phyloP scores from a whole-genome alignment of 2,888 invertebrate species.

The Ophonus ardosiacus region DNA sequence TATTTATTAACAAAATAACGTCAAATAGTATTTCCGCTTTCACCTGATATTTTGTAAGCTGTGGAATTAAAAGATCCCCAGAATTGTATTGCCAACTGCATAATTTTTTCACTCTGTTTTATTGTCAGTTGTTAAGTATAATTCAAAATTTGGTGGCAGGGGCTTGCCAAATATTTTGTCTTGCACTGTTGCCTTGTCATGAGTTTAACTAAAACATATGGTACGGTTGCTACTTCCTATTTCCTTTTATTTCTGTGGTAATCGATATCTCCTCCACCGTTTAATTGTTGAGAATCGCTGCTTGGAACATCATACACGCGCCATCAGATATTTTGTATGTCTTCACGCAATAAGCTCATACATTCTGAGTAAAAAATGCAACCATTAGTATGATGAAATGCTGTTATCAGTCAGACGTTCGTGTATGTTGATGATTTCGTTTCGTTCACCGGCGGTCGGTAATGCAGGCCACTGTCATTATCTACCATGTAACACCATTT shows the following conservation, averaged over 20 bases:
- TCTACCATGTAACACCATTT: conserved; percentile 54
- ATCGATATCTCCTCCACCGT: background rate
- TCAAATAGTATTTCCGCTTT: too few species aligned
- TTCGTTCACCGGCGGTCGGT: conserved; percentile 14
- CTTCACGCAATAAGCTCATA: conserved; percentile 62
- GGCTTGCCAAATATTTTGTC: too few species aligned
- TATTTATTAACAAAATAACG: too few species aligned
- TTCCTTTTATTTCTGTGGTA: background rate
- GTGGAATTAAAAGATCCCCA: too few species aligned
- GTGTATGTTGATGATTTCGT: conserved; percentile 43
- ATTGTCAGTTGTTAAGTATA: too few species aligned
- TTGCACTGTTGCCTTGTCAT: too few species aligned
- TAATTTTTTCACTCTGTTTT: too few species aligned
- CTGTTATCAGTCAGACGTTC: conserved; percentile 59
- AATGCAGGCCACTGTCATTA: conserved; percentile 55
- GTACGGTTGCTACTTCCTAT: background rate
- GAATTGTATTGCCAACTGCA: too few species aligned
- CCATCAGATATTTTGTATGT: conserved; percentile 62
- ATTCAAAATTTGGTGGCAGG: too few species aligned
- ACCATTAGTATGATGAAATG: conserved; percentile 63
- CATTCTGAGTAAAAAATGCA: conserved; percentile 54
- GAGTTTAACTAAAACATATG: too few species aligned
- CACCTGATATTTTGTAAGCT: too few species aligned
- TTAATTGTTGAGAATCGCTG: conserved; percentile 36
- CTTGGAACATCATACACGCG: conserved; percentile 37